Base-by-base conservation (phyloP, 2,113 vertebrate species). In the Spizaetus ornatus region DNA sequence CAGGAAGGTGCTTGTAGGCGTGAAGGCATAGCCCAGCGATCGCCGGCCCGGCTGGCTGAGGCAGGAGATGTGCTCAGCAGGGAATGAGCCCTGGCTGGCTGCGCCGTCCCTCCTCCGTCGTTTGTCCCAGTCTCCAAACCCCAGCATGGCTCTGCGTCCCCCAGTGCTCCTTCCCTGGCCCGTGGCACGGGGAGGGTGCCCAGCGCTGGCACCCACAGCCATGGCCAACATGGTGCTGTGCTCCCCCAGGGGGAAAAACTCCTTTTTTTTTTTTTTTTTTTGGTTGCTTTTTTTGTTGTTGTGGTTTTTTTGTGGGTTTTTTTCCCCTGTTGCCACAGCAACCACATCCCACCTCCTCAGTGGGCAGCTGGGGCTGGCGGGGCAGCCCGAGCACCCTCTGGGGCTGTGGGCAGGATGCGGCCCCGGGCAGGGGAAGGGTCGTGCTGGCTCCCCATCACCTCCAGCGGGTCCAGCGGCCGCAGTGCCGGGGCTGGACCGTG, bases 361-460 rank as follows among this genome's bases (percentile, higher is more conserved):
- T 4, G 9, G 53, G 22, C 2, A 20, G 4, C 3, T 15, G 40
- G 29, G 38, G 5, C 43, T 56, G 67, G 3, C 70, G 45, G 61
- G 38, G 36, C 36, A 34, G 40, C 13, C 22, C 6, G 14, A 47
- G 13, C 3, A 0, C 38, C n/a, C 3, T 0, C 31, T 0, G 2
- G 82, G 22, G 5, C 61, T 10, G 0, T 0, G 31, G 43, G 62
- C 67, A 81, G 67, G 62, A 53, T 42, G 50, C 0, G 3, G 21
- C 12, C 20, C 36, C 6, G 7, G 19, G 8, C n/a, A 32, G 2
- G 1, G 26, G 26, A 11, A 40, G 36, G 65, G 9, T 21, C 2
- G 1, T 17, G 31, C 36, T 11, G 56, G 17, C 11, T 66, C 7
- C 43, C 25, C 14, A 22, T 15, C 11, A 13, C 27, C 27, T 32